Evolutionary conservation across 2,113 vertebrate genomes (phyloP).

Genomic region (Neodon shergylaensis): DNA sequence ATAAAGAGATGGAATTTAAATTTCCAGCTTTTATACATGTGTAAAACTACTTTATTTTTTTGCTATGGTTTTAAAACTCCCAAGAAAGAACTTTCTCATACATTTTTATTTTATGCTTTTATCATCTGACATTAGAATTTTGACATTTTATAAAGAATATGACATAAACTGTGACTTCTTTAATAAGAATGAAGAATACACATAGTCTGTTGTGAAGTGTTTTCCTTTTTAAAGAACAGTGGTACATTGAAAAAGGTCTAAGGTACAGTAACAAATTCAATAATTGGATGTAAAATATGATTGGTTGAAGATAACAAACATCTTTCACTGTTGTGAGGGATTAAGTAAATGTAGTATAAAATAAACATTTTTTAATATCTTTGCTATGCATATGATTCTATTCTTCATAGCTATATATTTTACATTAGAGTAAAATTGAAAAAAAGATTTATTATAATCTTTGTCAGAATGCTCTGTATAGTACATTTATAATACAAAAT

Average conservation of each 20-base stretch:
- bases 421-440: slow-evolving; percentile 84
- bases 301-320: slow-evolving; percentile 59
- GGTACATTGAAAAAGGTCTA: slow-evolving; percentile 56
- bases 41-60: slow-evolving; percentile 49
- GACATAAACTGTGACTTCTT: slow-evolving; percentile 74
- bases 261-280: slow-evolving; percentile 69
- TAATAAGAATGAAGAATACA: slow-evolving; percentile 65
- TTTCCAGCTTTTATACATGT: neutral
- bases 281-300: slow-evolving; percentile 59
- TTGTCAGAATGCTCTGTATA: slow-evolving; percentile 82
- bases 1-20: slow-evolving; percentile 9
- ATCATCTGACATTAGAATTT: slow-evolving; percentile 43
- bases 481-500: slow-evolving; percentile 86
- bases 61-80: slow-evolving; percentile 62
- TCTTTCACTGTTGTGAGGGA: slow-evolving; percentile 70
- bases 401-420: slow-evolving; percentile 83
- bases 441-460: slow-evolving; percentile 82
- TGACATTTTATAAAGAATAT: slow-evolving; percentile 79
- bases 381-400: slow-evolving; percentile 65
- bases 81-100: slow-evolving; percentile 5
- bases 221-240: neutral
- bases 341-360: slow-evolving; percentile 65
- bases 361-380: slow-evolving; percentile 76
- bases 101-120: slow-evolving; percentile 66
- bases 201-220: slow-evolving; percentile 63